Percentiles rank a stretch among this genome's conserved stretches.
Evolutionary conservation across 2,888 invertebrate species (phyloP).

Genomic region (Phaedon cochleariae): DNA sequence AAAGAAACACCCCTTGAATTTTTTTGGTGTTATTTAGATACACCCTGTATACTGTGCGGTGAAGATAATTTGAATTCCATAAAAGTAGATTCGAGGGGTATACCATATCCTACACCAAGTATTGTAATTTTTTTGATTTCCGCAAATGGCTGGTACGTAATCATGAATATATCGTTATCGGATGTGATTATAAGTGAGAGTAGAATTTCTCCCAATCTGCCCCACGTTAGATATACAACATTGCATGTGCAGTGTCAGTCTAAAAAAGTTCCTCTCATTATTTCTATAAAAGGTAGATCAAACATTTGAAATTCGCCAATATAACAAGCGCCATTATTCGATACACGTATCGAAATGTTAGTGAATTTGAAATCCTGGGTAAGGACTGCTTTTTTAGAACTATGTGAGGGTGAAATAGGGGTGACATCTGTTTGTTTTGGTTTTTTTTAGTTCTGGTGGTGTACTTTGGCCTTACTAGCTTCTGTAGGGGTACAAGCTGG

Average conservation of each 20-base stretch:
- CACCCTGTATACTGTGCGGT: no score
- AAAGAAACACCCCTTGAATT: no score
- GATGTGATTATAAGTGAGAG: slow-evolving; percentile 18
- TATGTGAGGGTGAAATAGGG: background rate
- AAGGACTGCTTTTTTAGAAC: slow-evolving; percentile 31
- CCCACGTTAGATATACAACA: slow-evolving; percentile 6
- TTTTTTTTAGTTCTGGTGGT: slow-evolving; percentile 45
- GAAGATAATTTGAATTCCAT: no score
- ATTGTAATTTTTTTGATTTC: background rate
- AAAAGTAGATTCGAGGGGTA: no score
- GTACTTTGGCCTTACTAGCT: slow-evolving; percentile 38
- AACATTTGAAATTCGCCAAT: slow-evolving; percentile 20
- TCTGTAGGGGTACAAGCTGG: slow-evolving; percentile 38
- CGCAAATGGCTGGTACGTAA: background rate
- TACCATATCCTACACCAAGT: no score
- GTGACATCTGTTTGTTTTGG: slow-evolving; percentile 11
- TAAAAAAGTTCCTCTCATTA: slow-evolving; percentile 7
- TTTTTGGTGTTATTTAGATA: no score
- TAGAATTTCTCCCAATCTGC: slow-evolving; percentile 16
- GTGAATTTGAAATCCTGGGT: slow-evolving; percentile 45
- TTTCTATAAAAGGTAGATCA: slow-evolving; percentile 25
- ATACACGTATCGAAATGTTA: slow-evolving; percentile 7
- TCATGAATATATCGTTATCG: background rate
- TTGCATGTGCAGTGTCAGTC: slow-evolving; percentile 2
- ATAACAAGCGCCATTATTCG: slow-evolving; percentile 12